Base-by-base conservation (phyloP, 1,140 invertebrate species). In the Neodiprion pinetum region DNA sequence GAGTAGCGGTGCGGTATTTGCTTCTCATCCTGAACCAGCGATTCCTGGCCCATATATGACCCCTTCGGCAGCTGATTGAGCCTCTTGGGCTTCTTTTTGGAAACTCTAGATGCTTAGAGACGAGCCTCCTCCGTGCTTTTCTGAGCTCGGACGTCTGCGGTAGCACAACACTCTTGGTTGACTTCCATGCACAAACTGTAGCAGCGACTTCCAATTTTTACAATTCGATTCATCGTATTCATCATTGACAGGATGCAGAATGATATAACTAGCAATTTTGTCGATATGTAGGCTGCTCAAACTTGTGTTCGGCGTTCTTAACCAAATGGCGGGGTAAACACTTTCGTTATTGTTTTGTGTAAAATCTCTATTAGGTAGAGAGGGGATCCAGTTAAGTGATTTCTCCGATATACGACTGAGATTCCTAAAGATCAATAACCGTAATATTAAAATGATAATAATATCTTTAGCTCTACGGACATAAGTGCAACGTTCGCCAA, bases 301-400 rank as follows among this genome's bases (percentile, higher is more conserved):
- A 17, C 14, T 66, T 48, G 68, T 71, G 66, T 75, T 75, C 28
- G 70, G 21, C n/a, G 70, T 69, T 21, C 48, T 71, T 48, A 11
- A 17, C 61, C 74, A 75, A 47, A 71, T 71, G 28, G 23, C 47
- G 48, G 70, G 14, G 70, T 75, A 71, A 5, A 67, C 21, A 48
- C 74, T 75, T 71, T 71, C 69, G 17, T 75, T 75, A 48, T 21
- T 21, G 17, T 21, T 21, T 21, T 21, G 17, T 21, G 17, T 21
- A 21, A 21, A 21, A 21, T 21, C 17, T 21, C 17, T 21, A 21
- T 21, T 21, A 21, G 17, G 17, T 21, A 21, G 17, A 21, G 17
- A 21, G 17, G 17, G 17, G 17, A 21, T 21, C 17, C 17, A 21
- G 17, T 21, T 21, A 21, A 21, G 17, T 21, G 17, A 21, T 21